Base-by-base conservation (phyloP, 2,888 invertebrate genomes). In the Dasypolia templi region DNA sequence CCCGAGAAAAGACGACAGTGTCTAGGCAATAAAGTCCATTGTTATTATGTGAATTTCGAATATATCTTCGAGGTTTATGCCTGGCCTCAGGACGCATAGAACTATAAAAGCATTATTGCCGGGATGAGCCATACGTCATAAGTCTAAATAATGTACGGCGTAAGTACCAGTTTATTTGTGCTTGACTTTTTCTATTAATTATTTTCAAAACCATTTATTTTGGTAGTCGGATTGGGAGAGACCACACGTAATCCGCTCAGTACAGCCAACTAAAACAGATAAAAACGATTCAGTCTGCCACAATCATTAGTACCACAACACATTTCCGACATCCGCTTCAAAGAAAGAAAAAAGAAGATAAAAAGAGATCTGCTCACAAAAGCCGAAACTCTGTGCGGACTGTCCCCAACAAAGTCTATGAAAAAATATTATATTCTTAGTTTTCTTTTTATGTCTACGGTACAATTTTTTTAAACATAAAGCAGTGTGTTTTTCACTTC, bases 21-120 rank as follows among this genome's bases (percentile, higher is more conserved):
- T 56, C 74, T 79, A 67, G 59, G 79, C 44, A 82, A 82, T 86
- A 86, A 82, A 86, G 77, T 78, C 70, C 75, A 80, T 74, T 76
- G 62, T 85, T 86, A 77, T 78, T 62, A 82, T 66, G 80, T 63
- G 80, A 72, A 59, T 75, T 77, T 73, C 46, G 51, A 76, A 73
- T 74, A 75, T 83, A 85, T 86, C 85, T 85, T 82, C 62, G 75
- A 29, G 85, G 80, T 86, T 85, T 82, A 86, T 82, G 64, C 51
- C 29, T 65, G 49, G 75, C 72, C 65, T 83, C 61, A 73, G 70
- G 72, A 85, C 77, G 81, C 77, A 85, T 79, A 75, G 70, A 74
- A 80, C 81, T 79, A 76, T 86, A 86, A 84, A 85, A 85, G 55
- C 80, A 85, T 86, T 86, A 85, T 79, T 82, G 61, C 71, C 26